Conservation (phyloP, 2,113 vertebrate species). For the Manacus vitellinus region DNA sequence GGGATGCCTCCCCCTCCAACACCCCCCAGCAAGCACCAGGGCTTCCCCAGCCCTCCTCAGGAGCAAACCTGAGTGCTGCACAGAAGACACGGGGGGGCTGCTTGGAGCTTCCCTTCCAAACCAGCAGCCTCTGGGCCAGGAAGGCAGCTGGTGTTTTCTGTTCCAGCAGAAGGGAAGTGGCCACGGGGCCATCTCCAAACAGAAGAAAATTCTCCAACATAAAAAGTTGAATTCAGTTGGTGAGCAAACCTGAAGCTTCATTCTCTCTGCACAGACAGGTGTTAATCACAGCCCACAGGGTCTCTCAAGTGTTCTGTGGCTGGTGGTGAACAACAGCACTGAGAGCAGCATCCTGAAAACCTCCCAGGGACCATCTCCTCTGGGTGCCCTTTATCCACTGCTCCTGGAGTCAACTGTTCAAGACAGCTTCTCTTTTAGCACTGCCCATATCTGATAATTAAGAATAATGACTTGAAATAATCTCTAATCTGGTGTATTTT, state of each 20-base stretch:
- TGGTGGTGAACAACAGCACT: not conserved
- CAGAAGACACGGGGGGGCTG: not conserved
- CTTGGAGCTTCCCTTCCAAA: not conserved
- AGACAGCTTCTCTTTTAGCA: not conserved
- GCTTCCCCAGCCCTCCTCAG: not conserved
- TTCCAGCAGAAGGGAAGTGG: not conserved
- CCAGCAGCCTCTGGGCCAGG: rapidly evolving
- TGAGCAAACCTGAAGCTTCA: not conserved
- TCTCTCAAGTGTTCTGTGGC: not conserved
- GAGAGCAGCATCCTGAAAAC: not conserved
- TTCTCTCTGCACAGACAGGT: not conserved
- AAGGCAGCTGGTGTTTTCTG: not conserved
- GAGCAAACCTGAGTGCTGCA: rapidly evolving
- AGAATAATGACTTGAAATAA: not conserved
- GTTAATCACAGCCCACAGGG: not conserved
- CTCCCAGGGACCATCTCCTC: not conserved
- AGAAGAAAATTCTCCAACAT: not conserved
- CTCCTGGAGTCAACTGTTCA: not conserved
- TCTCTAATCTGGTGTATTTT: not conserved
- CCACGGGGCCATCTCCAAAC: not conserved
- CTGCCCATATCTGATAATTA: not conserved
- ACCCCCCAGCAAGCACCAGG: not conserved
- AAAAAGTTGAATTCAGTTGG: no score
- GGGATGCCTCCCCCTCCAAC: not conserved
- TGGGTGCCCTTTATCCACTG: rapidly evolving